These are phyloP conservation scores for Abscondita cerata DNA, from an alignment of 2,888 invertebrate species.

Conservation along the genomic window DNA sequence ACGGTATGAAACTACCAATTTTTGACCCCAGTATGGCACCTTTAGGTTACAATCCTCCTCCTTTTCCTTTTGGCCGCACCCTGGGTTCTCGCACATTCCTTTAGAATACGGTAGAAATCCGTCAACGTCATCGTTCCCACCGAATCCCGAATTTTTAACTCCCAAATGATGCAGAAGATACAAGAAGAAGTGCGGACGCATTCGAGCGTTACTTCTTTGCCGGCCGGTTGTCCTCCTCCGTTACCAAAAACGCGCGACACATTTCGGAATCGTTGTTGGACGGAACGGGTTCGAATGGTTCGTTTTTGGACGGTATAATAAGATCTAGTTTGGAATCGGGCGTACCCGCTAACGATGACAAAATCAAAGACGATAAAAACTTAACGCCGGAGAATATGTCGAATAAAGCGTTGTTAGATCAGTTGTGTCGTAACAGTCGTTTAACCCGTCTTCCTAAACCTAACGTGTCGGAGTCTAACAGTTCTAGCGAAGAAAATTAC, in stretches of 20 bases:
- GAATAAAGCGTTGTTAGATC: conserved; percentile 70
- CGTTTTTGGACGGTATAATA: conserved; percentile 84
- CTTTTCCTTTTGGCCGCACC: conserved; percentile 80
- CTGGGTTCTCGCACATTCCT: conserved; percentile 65
- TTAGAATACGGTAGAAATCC: conserved; percentile 58
- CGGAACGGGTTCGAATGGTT: conserved; percentile 72
- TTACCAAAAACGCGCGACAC: conserved; percentile 63
- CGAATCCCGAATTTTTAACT: conserved; percentile 69
- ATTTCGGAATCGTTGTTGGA: conserved; percentile 72
- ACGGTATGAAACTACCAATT: conserved; percentile 76
- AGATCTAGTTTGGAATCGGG: conserved; percentile 79
- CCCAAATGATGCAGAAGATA: conserved; percentile 81
- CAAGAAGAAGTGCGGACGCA: conserved; percentile 71
- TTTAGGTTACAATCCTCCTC: conserved; percentile 68
- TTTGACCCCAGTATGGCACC: conserved; percentile 69
- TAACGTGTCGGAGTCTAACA: conserved; percentile 47
- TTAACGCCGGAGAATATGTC: conserved; percentile 62
- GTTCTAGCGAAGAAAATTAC: conserved; percentile 61
- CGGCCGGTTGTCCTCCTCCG: conserved; percentile 43
- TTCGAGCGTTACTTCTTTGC: conserved; percentile 42
- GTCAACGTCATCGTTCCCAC: conserved; percentile 56
- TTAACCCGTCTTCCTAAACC: conserved; percentile 62
- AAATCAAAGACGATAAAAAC: conserved; percentile 63
- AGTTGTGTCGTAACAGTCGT: conserved; percentile 69
- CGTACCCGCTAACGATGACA: conserved; percentile 60